Percentiles rank a stretch among this genome's conserved stretches.
phyloP scores from a whole-genome alignment of 2,888 invertebrate species.

The Odontomyia ornata region DNA sequence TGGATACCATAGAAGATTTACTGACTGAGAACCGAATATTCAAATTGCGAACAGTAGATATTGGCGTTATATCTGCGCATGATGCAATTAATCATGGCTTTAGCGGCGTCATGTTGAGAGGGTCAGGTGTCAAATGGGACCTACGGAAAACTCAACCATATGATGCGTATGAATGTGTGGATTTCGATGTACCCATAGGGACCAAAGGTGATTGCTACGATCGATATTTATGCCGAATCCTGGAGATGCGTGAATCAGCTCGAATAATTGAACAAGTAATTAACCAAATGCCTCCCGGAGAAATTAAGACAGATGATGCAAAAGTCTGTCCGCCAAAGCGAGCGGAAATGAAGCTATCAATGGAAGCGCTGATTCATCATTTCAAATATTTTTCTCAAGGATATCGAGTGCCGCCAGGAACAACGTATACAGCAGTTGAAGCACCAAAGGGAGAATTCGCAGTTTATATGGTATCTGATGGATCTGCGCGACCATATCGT shows the following conservation, averaged over 20 bases:
- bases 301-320: constrained; percentile 80
- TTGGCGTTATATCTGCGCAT: constrained; percentile 77
- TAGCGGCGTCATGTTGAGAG: constrained; percentile 80
- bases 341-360: constrained; percentile 83
- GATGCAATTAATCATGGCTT: constrained; percentile 80
- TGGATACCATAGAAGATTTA: constrained; percentile 86
- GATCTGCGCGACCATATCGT: constrained; percentile 78
- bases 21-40: constrained; percentile 80
- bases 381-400: constrained; percentile 88
- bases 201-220: constrained; percentile 86
- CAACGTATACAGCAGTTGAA: constrained; percentile 81
- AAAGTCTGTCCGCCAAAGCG: constrained; percentile 80
- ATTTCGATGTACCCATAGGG: constrained; percentile 86
- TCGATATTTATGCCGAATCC: constrained; percentile 73
- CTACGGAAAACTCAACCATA: constrained; percentile 83
- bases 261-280: constrained; percentile 82
- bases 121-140: constrained; percentile 89
- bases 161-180: constrained; percentile 81
- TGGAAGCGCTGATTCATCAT: constrained; percentile 91
- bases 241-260: constrained; percentile 81
- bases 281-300: constrained; percentile 83
- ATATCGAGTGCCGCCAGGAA: constrained; percentile 83
- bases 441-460: constrained; percentile 90
- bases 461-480: constrained; percentile 86
- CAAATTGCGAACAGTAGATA: constrained; percentile 74